A percentile compares a stretch with the other conserved stretches of the same genome.
These are phyloP conservation scores for Drosophila ananassae DNA, from an alignment of 1,140 invertebrate genomes.

Conservation along the genomic window DNA sequence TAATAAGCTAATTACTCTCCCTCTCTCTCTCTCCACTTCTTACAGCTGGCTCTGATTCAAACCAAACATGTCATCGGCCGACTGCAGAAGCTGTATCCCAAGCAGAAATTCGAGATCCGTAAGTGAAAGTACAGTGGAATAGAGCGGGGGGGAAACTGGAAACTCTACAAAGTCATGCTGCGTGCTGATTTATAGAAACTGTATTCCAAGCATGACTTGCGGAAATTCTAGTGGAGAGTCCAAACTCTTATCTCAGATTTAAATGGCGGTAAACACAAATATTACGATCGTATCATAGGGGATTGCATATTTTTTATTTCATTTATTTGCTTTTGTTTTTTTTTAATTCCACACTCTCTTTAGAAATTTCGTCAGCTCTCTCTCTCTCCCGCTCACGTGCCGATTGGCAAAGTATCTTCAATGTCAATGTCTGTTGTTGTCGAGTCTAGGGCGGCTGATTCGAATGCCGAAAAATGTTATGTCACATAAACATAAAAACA, in stretches of 20 bases:
- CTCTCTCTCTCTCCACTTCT: too few relatives aligned
- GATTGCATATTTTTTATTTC: conserved; percentile 18
- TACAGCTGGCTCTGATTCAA: conserved; percentile 91
- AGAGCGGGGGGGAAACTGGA: conserved; percentile 11
- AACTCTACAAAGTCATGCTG: conserved; percentile 26
- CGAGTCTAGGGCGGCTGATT: conserved; percentile 19
- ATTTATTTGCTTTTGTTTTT: background rate
- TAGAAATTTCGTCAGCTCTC: conserved; percentile 7
- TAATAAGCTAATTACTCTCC: conserved; percentile 25
- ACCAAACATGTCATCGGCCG: conserved; percentile 90
- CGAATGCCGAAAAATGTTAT: conserved; percentile 42
- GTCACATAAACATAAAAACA: conserved; percentile 12
- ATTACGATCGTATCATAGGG: conserved; percentile 9
- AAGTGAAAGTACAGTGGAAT: conserved; percentile 77
- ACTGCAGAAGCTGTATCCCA: conserved; percentile 88
- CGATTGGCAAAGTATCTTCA: conserved; percentile 63
- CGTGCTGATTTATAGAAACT: conserved; percentile 6
- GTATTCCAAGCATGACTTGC: conserved; percentile 41
- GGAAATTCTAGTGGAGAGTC: conserved; percentile 8
- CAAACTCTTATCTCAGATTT: conserved; percentile 24
- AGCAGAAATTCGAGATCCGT: conserved; percentile 91
- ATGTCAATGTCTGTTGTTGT: conserved; percentile 66
- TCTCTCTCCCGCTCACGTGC: conserved; percentile 53
- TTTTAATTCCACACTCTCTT: background rate
- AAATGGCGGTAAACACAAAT: conserved; percentile 30